These are phyloP conservation scores for Philhelius pedissequus DNA, from an alignment of 2,888 invertebrate species.

Conservation along the genomic window DNA sequence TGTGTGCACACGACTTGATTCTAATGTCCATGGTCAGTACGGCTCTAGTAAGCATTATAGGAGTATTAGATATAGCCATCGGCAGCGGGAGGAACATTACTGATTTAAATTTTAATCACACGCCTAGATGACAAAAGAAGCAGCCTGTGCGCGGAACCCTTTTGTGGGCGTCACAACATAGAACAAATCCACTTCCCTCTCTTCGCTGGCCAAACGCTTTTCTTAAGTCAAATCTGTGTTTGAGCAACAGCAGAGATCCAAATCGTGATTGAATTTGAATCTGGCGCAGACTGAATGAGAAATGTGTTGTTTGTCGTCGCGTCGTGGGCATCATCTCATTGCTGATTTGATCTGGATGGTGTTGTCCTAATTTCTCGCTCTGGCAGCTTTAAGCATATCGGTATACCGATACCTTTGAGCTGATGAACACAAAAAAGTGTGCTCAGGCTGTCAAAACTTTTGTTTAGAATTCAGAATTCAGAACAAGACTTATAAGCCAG, in stretches of 20 bases:
- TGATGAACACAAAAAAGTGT: background rate
- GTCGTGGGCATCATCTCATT: constrained; percentile 56
- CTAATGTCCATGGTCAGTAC: constrained; percentile 48
- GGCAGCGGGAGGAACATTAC: constrained; percentile 40
- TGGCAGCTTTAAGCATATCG: background rate
- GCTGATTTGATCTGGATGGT: constrained; percentile 50
- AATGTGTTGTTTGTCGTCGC: constrained; percentile 44
- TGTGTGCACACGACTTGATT: constrained; percentile 47
- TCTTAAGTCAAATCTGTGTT: background rate
- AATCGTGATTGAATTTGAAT: constrained; percentile 58
- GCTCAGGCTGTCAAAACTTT: constrained; percentile 55
- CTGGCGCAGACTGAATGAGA: constrained; percentile 36
- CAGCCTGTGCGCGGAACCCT: constrained; percentile 13
- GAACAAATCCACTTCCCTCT: background rate
- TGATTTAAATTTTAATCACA: constrained; percentile 63
- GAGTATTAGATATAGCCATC: too few relatives aligned
- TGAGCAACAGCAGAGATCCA: constrained; percentile 3
- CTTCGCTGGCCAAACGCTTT: background rate
- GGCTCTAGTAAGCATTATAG: too few relatives aligned
- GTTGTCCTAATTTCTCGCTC: constrained; percentile 64
- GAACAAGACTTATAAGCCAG: constrained; percentile 28
- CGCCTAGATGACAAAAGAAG: constrained; percentile 43
- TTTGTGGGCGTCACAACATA: constrained; percentile 46
- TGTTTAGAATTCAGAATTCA: constrained; percentile 49
- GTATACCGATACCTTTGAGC: background rate